Evolutionary conservation across 2,113 vertebrate species (phyloP).

Genomic region (Ascaphus truei): DNA sequence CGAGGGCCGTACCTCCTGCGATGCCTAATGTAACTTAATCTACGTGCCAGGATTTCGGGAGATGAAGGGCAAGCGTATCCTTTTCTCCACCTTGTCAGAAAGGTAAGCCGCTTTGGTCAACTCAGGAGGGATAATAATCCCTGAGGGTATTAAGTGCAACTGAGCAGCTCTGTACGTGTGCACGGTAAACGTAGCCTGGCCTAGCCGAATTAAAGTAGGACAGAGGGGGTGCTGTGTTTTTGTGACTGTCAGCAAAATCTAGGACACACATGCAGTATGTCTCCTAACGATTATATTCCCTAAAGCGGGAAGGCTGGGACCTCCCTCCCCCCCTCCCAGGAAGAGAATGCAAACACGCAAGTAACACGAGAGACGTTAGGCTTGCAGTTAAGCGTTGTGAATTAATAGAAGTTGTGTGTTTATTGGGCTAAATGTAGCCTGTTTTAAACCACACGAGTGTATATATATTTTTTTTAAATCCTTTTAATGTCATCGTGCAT

Average conservation of each 20-base stretch:
- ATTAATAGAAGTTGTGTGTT: too few relatives aligned
- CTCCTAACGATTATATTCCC: slow-evolving; percentile 11
- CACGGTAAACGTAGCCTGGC: slow-evolving; percentile 48
- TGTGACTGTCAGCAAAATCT: slow-evolving; percentile 69
- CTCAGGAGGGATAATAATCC: slow-evolving; percentile 80
- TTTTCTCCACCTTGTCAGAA: slow-evolving; percentile 67
- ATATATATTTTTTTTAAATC: too few relatives aligned
- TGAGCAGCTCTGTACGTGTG: slow-evolving; percentile 66
- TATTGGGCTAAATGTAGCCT: too few relatives aligned
- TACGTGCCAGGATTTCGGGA: slow-evolving; percentile 27
- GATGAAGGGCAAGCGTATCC: slow-evolving; percentile 71
- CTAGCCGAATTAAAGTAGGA: slow-evolving; percentile 69
- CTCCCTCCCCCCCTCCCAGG: too few relatives aligned
- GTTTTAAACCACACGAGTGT: too few relatives aligned
- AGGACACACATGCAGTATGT: slow-evolving; percentile 31
- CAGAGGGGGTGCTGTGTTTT: slow-evolving; percentile 60
- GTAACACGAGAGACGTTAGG: slow-evolving; percentile 4
- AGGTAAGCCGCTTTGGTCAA: slow-evolving; percentile 79
- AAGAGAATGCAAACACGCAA: not conserved
- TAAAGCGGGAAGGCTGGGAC: not conserved
- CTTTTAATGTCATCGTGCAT: too few relatives aligned
- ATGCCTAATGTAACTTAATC: slow-evolving; percentile 31
- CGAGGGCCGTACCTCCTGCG: not conserved
- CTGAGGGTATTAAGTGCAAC: slow-evolving; percentile 69
- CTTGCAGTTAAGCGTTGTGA: too few relatives aligned